Evolutionary conservation across 2,888 invertebrate genomes (phyloP), one percentile per base, ranked within the genome.

Genomic region (Asteroscopus sphinx): DNA sequence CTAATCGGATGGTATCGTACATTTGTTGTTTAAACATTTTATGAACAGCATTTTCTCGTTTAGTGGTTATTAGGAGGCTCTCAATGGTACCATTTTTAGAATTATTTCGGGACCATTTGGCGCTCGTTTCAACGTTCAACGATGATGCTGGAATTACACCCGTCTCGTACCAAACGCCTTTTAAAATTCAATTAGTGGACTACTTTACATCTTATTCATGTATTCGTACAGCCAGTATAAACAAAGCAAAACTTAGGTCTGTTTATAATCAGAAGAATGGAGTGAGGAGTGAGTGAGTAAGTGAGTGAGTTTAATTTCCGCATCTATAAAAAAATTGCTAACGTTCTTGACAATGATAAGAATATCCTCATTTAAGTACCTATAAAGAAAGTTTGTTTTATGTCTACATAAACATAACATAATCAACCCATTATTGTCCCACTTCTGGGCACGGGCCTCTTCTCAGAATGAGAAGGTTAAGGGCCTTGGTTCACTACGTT

Each of bases 81-180:
- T 33, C 48, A 33, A 32, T 33, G 45, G 51, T 35, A 26, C 13
- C 35, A 44, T 45, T 59, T 60, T 51, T 37, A 26, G 32, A 44
- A 51, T 47, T 36, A 44, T 44, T 59, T 62, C 15, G 2, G 12
- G 11, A 36, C 28, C 52, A 66, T 70, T 73, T 52, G 25, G 30
- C 16, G 36, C 7, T 37, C 36, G 53, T 53, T 73, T 42, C 40
- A 37, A 68, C 49, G 51, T 57, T 51, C 35, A 9, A 26, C 32
- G 30, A 42, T 44, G 37, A 32, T 12, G 36, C 36, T 25, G 12
- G 25, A 52, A 49, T 55, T 44, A 52, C n/a, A 33, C 25, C 45
- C 15, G 32, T 46, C 40, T 44, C 7, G 13, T 30, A 36, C 42
- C 32, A 55, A 37, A 44, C 30, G 40, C 26, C 52, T 46, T 55